Conservation (phyloP, 2,888 invertebrate genomes). For the Heliconius ismenius region DNA sequence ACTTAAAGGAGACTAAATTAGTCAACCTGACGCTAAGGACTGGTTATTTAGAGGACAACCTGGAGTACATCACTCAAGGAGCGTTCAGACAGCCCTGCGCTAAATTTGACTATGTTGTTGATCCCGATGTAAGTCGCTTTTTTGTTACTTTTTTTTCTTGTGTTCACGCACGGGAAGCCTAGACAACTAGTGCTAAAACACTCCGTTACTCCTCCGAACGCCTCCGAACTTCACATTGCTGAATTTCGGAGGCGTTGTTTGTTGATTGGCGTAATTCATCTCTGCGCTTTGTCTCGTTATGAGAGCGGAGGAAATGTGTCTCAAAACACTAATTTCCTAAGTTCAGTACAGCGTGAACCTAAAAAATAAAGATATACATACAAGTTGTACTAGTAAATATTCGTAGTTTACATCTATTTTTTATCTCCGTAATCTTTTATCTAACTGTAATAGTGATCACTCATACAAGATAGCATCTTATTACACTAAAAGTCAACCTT, state of each 20-base stretch:
- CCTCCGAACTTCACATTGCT: not conserved
- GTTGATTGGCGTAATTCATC: not conserved
- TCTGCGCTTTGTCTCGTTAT: not conserved
- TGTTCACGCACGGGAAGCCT: not conserved
- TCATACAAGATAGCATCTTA: not conserved
- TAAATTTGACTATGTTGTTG: slow-evolving; percentile 59
- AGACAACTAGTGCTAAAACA: not conserved
- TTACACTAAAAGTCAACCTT: not conserved
- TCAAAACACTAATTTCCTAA: not conserved
- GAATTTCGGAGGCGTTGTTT: not conserved
- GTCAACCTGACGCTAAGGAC: slow-evolving; percentile 54
- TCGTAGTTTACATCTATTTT: not conserved
- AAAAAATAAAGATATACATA: not conserved
- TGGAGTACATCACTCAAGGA: slow-evolving; percentile 63
- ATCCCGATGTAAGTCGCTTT: slow-evolving; percentile 59
- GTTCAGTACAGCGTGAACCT: not conserved
- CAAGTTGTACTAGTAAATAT: not conserved
- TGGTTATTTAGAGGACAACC: slow-evolving; percentile 56
- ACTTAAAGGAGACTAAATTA: slow-evolving; percentile 49
- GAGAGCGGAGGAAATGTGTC: not conserved
- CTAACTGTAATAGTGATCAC: not conserved
- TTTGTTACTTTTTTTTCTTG: not conserved
- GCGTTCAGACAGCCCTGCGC: slow-evolving; percentile 61
- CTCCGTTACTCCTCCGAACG: too few relatives aligned
- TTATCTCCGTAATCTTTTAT: not conserved